These are phyloP conservation scores for Ovibos moschatus DNA, from an alignment of 2,113 vertebrate genomes.

Conservation along the genomic window DNA sequence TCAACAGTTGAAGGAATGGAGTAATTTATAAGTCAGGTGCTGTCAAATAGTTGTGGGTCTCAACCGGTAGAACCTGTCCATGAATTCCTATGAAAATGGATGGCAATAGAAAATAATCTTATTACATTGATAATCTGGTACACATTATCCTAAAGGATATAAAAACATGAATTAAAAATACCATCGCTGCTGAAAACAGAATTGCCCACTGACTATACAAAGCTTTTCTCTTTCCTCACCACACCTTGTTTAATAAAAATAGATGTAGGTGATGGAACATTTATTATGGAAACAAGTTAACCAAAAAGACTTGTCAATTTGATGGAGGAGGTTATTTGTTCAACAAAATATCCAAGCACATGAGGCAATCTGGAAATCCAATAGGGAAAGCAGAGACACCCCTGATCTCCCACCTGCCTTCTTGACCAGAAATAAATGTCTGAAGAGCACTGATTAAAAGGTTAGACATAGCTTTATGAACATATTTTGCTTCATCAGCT, in stretches of 20 bases:
- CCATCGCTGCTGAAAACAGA: slow-evolving; percentile 62
- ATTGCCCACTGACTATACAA: slow-evolving; percentile 11
- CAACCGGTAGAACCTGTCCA: slow-evolving; percentile 52
- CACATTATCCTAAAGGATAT: slow-evolving; percentile 55
- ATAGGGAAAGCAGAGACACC: neutral
- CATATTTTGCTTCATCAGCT: slow-evolving; percentile 22
- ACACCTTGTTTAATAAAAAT: slow-evolving; percentile 78
- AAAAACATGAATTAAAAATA: slow-evolving; percentile 71
- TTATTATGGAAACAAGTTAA: slow-evolving; percentile 79
- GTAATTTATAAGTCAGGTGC: slow-evolving; percentile 66
- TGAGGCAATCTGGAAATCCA: slow-evolving; percentile 62
- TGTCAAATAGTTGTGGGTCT: slow-evolving; percentile 69
- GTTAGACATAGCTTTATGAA: slow-evolving; percentile 30
- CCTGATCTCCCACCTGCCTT: neutral
- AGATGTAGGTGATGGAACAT: slow-evolving; percentile 76
- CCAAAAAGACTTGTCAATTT: slow-evolving; percentile 77
- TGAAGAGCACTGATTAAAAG: slow-evolving; percentile 38
- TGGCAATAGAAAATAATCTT: slow-evolving; percentile 68
- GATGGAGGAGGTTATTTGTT: slow-evolving; percentile 80
- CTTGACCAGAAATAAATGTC: slow-evolving; percentile 30
- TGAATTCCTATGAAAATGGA: slow-evolving; percentile 67
- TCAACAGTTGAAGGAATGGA: slow-evolving; percentile 49
- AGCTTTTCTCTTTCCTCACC: slow-evolving; percentile 19
- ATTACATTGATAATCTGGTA: slow-evolving; percentile 74
- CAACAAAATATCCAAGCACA: slow-evolving; percentile 71